Evolutionary conservation across 2,113 vertebrate species (phyloP).

Genomic region (Lepidothrix coronata): DNA sequence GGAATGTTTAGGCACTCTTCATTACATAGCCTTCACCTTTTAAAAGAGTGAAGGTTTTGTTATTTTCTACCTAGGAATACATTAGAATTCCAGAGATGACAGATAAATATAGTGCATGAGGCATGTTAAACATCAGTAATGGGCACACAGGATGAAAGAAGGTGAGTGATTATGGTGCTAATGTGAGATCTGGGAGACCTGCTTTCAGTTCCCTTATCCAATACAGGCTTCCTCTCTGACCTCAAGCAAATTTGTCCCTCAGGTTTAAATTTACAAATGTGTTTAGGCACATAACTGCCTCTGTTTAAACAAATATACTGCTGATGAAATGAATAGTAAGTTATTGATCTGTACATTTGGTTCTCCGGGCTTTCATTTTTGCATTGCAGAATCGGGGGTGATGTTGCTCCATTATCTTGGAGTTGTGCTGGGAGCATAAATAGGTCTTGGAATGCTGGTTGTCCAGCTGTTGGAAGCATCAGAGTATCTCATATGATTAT

Average conservation of each 20-base stretch:
- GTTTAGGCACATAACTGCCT: background rate
- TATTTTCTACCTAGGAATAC: slow-evolving; percentile 32
- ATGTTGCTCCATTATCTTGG: background rate
- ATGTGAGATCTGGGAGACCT: background rate
- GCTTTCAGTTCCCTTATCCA: background rate
- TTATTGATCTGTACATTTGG: background rate
- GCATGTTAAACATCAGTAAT: background rate
- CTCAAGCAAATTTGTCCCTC: background rate
- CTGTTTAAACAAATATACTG: slow-evolving; percentile 5
- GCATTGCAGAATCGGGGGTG: background rate
- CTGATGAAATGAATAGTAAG: background rate
- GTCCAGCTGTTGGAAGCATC: background rate
- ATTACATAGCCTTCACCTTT: slow-evolving; percentile 6
- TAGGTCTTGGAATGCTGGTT: background rate
- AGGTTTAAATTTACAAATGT: background rate
- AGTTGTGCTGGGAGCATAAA: background rate
- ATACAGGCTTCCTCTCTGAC: background rate
- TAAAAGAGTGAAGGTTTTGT: slow-evolving; percentile 21
- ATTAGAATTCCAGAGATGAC: slow-evolving; percentile 47
- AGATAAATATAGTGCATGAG: slow-evolving; percentile 28
- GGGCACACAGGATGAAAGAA: background rate
- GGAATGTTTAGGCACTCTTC: slow-evolving; percentile 4
- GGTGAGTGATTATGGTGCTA: background rate
- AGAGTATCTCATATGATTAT: background rate
- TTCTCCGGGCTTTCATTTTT: background rate